A percentile compares a stretch with the other conserved stretches of the same genome.
Conservation (phyloP, 2,888 invertebrate genomes). For the Gymnosoma rotundatum region DNA sequence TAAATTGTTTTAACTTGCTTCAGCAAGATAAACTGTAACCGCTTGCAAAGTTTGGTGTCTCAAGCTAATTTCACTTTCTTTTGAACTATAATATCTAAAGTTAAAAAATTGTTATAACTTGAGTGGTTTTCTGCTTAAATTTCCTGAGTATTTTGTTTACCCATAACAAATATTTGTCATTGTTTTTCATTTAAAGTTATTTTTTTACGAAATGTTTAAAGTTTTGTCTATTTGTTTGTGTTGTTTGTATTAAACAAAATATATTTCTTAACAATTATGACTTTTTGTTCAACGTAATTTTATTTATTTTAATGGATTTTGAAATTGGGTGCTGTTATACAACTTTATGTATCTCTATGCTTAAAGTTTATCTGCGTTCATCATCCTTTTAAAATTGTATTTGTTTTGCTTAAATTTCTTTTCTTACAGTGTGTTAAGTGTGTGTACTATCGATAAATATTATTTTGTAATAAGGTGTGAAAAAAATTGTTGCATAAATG, state of each 20-base stretch:
- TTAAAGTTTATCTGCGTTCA: too few species aligned
- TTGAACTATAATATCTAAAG: constrained; percentile 22
- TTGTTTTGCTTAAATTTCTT: too few species aligned
- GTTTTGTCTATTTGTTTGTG: constrained; percentile 1
- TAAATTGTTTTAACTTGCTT: too few species aligned
- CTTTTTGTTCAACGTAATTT: background rate
- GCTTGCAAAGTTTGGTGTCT: constrained; percentile 46
- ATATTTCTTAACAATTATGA: background rate
- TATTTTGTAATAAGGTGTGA: constrained; percentile 24
- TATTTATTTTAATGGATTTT: too few species aligned
- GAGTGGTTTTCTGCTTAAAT: background rate
- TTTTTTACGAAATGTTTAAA: background rate
- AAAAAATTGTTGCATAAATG: background rate
- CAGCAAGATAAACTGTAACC: too few species aligned
- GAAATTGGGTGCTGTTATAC: too few species aligned
- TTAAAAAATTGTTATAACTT: constrained; percentile 6
- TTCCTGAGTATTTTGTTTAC: background rate
- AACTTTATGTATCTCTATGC: too few species aligned
- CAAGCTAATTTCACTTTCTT: constrained; percentile 71
- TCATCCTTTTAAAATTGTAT: too few species aligned
- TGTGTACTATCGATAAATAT: background rate
- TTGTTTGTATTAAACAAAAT: background rate
- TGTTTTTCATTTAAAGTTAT: constrained; percentile 12
- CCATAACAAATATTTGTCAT: constrained; percentile 10
- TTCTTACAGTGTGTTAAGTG: too few species aligned